Evolutionary conservation across 1,140 invertebrate species (phyloP).

Genomic region (Drosophila micromelanica): DNA sequence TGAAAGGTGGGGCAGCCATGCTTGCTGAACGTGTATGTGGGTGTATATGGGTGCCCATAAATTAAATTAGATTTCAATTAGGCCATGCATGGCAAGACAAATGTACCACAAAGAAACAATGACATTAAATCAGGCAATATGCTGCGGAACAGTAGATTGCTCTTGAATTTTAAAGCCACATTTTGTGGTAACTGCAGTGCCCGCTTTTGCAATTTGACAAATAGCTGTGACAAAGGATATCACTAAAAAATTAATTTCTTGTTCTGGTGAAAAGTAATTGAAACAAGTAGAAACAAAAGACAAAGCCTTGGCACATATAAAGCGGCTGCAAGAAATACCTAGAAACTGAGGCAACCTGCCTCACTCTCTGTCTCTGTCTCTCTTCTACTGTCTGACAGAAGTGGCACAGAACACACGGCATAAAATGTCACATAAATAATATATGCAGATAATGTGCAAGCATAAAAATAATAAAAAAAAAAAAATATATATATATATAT

Average conservation of each 20-base stretch:
- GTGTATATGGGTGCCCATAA: conserved; percentile 51
- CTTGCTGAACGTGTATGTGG: conserved; percentile 22
- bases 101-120: conserved; percentile 51
- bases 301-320: conserved; percentile 60
- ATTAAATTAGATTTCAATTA: conserved; percentile 78
- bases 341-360: neutral
- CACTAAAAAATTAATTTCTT: conserved; percentile 54
- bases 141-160: neutral
- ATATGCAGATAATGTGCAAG: conserved; percentile 56
- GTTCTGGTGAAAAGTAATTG: conserved; percentile 39
- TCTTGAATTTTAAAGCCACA: conserved; percentile 35
- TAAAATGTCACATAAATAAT: conserved; percentile 63
- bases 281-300: conserved; percentile 33
- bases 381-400: neutral
- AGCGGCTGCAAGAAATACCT: conserved; percentile 32
- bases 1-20: too few species aligned
- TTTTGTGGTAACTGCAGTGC: neutral
- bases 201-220: conserved; percentile 33
- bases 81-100: conserved; percentile 25
- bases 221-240: conserved; percentile 30
- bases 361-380: too few species aligned
- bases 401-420: neutral
- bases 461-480: too few species aligned
- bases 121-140: conserved; percentile 24
- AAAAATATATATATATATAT: too few species aligned